Evolutionary conservation across 2,888 invertebrate species (phyloP).

Genomic region (Eupsilia transversa): DNA sequence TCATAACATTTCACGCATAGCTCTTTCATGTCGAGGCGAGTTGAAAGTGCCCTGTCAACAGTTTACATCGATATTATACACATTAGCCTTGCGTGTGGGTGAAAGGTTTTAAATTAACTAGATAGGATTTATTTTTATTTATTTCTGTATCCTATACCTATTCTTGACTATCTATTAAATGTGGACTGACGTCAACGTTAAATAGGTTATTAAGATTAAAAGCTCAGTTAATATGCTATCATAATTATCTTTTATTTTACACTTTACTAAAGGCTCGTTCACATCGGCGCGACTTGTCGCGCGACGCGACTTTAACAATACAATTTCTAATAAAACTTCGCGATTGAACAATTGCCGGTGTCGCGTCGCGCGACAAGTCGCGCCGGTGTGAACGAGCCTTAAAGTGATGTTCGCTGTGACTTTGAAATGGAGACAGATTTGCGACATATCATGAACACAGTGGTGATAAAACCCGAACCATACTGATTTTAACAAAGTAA

Average conservation of each 20-base stretch:
- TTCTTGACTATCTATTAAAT: background rate
- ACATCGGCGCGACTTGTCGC: too few relatives aligned
- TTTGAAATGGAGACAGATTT: background rate
- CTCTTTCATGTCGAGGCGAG: conserved; percentile 75
- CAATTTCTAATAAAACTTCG: too few relatives aligned
- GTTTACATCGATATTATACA: conserved; percentile 61
- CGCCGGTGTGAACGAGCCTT: too few relatives aligned
- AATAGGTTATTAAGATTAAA: background rate
- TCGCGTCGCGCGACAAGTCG: too few relatives aligned
- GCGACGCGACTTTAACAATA: too few relatives aligned
- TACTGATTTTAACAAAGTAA: background rate
- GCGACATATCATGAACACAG: too few relatives aligned
- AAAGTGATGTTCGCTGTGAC: background rate
- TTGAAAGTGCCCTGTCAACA: conserved; percentile 76
- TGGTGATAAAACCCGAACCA: background rate
- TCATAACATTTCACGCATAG: conserved; percentile 80
- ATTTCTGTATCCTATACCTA: too few relatives aligned
- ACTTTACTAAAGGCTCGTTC: too few relatives aligned
- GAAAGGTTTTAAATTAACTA: conserved; percentile 28
- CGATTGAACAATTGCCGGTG: too few relatives aligned
- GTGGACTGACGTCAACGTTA: background rate
- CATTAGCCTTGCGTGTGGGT: conserved; percentile 40
- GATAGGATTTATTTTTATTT: conserved; percentile 1
- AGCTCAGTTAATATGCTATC: background rate
- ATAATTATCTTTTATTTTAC: too few relatives aligned